phyloP scores from a whole-genome alignment of 92 coral and sea anemone genomes.

The Virgularia gustaviana region DNA sequence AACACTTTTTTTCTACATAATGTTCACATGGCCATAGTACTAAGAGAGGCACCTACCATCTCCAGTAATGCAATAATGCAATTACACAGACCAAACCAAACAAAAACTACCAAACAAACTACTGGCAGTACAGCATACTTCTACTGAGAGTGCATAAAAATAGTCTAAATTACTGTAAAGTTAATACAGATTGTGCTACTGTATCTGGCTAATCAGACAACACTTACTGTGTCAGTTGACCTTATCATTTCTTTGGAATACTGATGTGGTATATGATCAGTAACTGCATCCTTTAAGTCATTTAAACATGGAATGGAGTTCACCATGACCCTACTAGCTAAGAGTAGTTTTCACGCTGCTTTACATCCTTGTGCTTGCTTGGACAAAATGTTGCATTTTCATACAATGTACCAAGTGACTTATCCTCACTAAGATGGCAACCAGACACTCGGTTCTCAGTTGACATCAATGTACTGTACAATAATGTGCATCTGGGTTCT shows the following conservation, averaged over 20 bases:
- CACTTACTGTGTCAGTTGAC: slow-evolving; percentile 43
- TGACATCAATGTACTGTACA: slow-evolving; percentile 42
- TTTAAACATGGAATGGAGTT: slow-evolving; percentile 37
- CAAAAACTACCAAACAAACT: too few relatives aligned
- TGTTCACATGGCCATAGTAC: too few relatives aligned
- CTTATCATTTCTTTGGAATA: slow-evolving; percentile 47
- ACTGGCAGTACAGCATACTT: too few relatives aligned
- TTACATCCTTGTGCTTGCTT: slow-evolving; percentile 30
- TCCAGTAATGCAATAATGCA: too few relatives aligned
- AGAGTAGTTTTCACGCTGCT: slow-evolving; percentile 37
- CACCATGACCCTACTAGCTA: slow-evolving; percentile 38
- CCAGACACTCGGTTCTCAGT: slow-evolving; percentile 48
- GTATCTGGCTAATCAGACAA: too few relatives aligned
- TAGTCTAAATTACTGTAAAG: too few relatives aligned
- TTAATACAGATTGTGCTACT: too few relatives aligned
- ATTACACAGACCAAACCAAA: too few relatives aligned
- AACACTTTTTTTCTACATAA: not conserved
- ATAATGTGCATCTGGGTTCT: slow-evolving; percentile 57
- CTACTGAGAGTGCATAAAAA: too few relatives aligned
- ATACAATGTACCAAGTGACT: slow-evolving; percentile 27
- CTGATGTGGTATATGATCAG: slow-evolving; percentile 42
- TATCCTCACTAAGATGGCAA: slow-evolving; percentile 23
- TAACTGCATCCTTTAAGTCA: slow-evolving; percentile 26
- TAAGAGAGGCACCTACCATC: too few relatives aligned
- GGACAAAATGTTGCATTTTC: slow-evolving; percentile 55